Conservation (phyloP, 1,140 invertebrate genomes). For the Drosophila equinoxialis region DNA sequence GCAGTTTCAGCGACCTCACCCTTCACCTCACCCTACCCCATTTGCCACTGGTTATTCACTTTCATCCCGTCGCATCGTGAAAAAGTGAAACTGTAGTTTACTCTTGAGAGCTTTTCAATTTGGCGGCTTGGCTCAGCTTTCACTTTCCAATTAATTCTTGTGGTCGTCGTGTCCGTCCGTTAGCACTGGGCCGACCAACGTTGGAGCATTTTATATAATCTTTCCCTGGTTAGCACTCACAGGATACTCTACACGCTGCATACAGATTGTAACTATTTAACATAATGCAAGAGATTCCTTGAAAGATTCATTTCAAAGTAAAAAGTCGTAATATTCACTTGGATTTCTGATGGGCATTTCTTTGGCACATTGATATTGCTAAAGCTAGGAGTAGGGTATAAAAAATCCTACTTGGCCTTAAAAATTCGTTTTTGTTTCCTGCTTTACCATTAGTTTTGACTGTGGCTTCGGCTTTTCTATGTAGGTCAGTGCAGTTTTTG, state of each 20-base stretch:
- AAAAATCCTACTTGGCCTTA: not conserved
- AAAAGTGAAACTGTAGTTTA: slow-evolving; percentile 61
- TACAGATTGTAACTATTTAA: not conserved
- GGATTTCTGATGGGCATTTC: too few relatives aligned
- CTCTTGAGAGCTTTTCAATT: slow-evolving; percentile 56
- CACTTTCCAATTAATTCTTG: slow-evolving; percentile 75
- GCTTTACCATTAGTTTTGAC: slow-evolving; percentile 52
- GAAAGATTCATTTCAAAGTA: not conserved
- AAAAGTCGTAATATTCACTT: too few relatives aligned
- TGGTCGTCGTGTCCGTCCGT: slow-evolving; percentile 23
- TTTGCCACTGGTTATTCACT: not conserved
- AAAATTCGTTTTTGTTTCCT: slow-evolving; percentile 1
- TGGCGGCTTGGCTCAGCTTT: slow-evolving; percentile 56
- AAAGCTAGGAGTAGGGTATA: not conserved
- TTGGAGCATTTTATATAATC: slow-evolving; percentile 60
- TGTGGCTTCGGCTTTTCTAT: slow-evolving; percentile 52
- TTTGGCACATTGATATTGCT: too few relatives aligned
- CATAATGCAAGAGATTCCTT: not conserved
- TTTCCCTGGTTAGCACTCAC: slow-evolving; percentile 35
- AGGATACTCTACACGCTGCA: slow-evolving; percentile 16
- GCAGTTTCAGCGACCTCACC: not conserved
- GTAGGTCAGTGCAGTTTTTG: slow-evolving; percentile 69
- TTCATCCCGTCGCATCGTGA: not conserved
- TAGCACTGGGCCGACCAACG: slow-evolving; percentile 24
- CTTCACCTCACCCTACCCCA: not conserved